Evolutionary conservation across 2,113 vertebrate species (phyloP), one percentile per base, ranked within the genome.

Genomic region (Odobenus rosmarus): DNA sequence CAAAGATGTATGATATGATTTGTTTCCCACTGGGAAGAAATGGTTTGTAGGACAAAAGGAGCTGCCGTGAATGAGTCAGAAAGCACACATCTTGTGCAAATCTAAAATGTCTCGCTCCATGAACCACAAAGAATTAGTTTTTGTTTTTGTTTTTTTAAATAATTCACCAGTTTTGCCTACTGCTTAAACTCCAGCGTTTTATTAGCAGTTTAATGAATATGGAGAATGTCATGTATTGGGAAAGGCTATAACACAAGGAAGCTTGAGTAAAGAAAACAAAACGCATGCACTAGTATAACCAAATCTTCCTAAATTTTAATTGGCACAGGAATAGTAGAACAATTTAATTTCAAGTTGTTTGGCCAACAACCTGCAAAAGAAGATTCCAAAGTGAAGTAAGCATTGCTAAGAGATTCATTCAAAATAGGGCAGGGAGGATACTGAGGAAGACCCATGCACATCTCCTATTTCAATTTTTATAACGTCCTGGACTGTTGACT

Each of bases 1-100:
- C 51, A 83, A 88, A 97, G 94, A 95, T 83, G 64, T 83, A 72
- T 89, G 82, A 84, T 87, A 82, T 14, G 86, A 92, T 95, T 89
- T 95, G 82, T 57, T 96, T 95, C 93, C 86, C 69, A 83, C 85
- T 86, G 90, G 83, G 95, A 97, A 96, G 93, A 97, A 93, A 97
- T 24, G 57, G 94, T 36, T 87, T 95, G 82, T 72, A 88, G 83
- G 61, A 87, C 85, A 91, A 88, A 97, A 89, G n/a, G 90, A 61
- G 69, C 86, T 87, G 55, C 91, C 94, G 61, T 23, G 94, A 92
- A 79, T 64, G 69, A 87, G 83, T 53, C 53, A 55, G 36, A 5
- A 88, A 80, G 85, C 81, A 88, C 16, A 39, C 19, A 57, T 71
- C 42, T 97, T 7, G 0, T 5, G 16, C 71, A 53, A 74, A 94